phyloP scores from a whole-genome alignment of 2,888 invertebrate genomes.

The Scaptomyza cyrtandrae region DNA sequence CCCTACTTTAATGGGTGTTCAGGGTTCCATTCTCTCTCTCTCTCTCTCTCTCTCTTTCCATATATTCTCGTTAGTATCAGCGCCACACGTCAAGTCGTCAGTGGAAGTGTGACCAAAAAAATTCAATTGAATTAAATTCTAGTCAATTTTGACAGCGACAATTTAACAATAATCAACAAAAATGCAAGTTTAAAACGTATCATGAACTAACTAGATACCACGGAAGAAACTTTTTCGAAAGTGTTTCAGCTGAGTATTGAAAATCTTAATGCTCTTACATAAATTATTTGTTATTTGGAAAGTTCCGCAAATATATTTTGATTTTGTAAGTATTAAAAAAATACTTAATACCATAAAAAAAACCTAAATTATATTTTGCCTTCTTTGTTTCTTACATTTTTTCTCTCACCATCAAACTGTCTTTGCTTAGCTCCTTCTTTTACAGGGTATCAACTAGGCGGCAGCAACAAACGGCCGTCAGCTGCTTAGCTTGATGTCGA shows the following conservation, averaged over 20 bases:
- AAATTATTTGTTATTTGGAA: too few relatives aligned
- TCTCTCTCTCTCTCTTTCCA: not conserved
- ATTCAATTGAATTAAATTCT: conserved; percentile 72
- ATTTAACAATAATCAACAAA: conserved; percentile 44
- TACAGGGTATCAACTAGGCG: conserved; percentile 48
- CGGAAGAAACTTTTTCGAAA: not conserved
- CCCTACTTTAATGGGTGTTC: conserved; percentile 32
- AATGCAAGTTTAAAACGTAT: not conserved
- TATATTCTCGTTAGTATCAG: too few relatives aligned
- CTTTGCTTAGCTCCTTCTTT: not conserved
- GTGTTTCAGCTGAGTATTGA: not conserved
- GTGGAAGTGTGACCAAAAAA: conserved; percentile 69
- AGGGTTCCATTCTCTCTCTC: conserved; percentile 26
- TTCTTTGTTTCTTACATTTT: too few relatives aligned
- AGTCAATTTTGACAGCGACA: conserved; percentile 51
- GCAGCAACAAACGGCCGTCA: conserved; percentile 65
- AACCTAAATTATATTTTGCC: too few relatives aligned
- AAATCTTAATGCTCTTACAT: too few relatives aligned
- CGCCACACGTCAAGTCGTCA: conserved; percentile 39
- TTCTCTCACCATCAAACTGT: not conserved
- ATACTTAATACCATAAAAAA: too few relatives aligned
- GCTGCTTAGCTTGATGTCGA: conserved; percentile 40
- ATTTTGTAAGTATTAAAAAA: too few relatives aligned
- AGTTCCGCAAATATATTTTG: too few relatives aligned
- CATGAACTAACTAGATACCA: conserved; percentile 4